phyloP scores from a whole-genome alignment of 2,797 vertebrate genomes.

The Fistularia tabacaria region DNA sequence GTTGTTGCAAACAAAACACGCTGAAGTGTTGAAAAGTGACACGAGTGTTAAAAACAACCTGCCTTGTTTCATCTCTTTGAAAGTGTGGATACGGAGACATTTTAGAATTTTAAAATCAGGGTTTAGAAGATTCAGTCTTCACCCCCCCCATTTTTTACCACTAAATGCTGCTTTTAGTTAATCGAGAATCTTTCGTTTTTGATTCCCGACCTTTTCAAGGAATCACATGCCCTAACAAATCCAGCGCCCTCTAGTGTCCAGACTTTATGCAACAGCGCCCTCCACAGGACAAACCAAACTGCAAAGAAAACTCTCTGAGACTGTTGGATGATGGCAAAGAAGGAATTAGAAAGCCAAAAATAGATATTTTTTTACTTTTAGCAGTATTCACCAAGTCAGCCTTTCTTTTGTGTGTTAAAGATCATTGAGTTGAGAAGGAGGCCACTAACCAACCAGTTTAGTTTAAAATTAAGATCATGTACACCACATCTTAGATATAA shows the following conservation, averaged over 20 bases:
- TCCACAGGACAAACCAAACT: conserved; percentile 43
- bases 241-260: conserved; percentile 29
- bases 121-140: too few relatives aligned
- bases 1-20: conserved; percentile 52
- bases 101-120: not conserved
- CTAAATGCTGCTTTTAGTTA: too few relatives aligned
- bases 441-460: too few relatives aligned
- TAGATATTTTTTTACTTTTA: too few relatives aligned
- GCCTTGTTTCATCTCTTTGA: conserved; percentile 16
- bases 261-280: conserved; percentile 71
- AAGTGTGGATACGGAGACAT: conserved; percentile 3
- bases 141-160: too few relatives aligned
- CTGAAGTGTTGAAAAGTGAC: conserved; percentile 71
- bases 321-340: conserved; percentile 1
- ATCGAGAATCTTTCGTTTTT: too few relatives aligned
- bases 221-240: conserved; percentile 7
- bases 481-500: too few relatives aligned
- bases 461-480: too few relatives aligned
- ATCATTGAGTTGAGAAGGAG: too few relatives aligned
- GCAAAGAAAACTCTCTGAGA: conserved; percentile 17
- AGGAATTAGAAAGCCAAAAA: not conserved
- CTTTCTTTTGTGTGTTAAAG: too few relatives aligned
- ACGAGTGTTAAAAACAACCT: conserved; percentile 57
- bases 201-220: not conserved
- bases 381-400: too few relatives aligned